phyloP scores from a whole-genome alignment of 2,113 vertebrate species.

The Petroica traversi region DNA sequence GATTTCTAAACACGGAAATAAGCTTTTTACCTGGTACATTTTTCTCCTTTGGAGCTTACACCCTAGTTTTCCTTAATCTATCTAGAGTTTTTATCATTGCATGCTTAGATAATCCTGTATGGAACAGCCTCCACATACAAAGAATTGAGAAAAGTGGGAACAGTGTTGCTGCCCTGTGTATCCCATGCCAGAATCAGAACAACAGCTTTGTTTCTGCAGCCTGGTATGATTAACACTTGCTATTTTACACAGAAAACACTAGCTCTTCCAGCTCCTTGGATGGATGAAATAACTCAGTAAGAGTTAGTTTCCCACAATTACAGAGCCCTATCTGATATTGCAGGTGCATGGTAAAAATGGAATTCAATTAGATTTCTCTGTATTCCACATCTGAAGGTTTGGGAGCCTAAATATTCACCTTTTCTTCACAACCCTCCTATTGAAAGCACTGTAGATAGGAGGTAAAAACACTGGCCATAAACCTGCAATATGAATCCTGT shows the following conservation, averaged over 20 bases:
- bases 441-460: neutral
- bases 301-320: neutral
- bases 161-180: neutral
- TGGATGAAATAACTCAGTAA: neutral
- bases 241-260: neutral
- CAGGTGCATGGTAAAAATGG: neutral
- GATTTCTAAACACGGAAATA: neutral
- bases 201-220: neutral
- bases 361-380: neutral
- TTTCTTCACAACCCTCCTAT: neutral
- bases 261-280: neutral
- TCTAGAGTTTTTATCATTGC: neutral
- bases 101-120: neutral
- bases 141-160: neutral
- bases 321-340: neutral
- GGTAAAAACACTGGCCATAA: neutral
- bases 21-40: neutral
- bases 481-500: neutral
- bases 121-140: neutral
- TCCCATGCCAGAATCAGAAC: neutral
- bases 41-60: neutral
- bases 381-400: neutral
- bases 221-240: neutral
- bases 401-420: neutral
- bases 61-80: neutral